Conservation (phyloP, 2,888 invertebrate genomes). For the Diaprepes abbreviatus region DNA sequence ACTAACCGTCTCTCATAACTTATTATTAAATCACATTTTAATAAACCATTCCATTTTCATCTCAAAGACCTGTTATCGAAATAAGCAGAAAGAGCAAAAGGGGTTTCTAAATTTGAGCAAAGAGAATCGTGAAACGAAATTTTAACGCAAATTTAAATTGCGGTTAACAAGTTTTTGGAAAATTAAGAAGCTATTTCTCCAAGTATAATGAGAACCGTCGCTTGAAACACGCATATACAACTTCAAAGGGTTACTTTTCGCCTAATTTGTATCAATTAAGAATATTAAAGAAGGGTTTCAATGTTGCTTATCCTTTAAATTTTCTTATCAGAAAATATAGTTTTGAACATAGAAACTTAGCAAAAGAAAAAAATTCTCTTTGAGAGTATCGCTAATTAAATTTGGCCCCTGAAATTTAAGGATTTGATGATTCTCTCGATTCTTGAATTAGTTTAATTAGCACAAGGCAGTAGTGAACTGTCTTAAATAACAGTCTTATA, state of each 20-base stretch:
- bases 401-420: too few relatives aligned
- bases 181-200: constrained; percentile 65
- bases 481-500: too few relatives aligned
- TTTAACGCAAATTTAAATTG: constrained; percentile 66
- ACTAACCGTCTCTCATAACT: constrained; percentile 18
- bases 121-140: constrained; percentile 53
- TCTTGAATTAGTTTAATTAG: too few relatives aligned
- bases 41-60: constrained; percentile 55
- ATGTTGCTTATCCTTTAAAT: constrained; percentile 3
- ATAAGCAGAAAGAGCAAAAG: constrained; percentile 41
- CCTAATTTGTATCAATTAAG: constrained; percentile 48
- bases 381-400: too few relatives aligned
- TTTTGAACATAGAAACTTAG: too few relatives aligned
- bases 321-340: background rate
- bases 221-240: constrained; percentile 30
- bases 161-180: constrained; percentile 65
- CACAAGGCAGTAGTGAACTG: too few relatives aligned
- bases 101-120: constrained; percentile 28
- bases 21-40: constrained; percentile 55
- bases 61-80: constrained; percentile 53
- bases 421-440: too few relatives aligned
- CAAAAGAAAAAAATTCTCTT: too few relatives aligned
- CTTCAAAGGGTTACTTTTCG: constrained; percentile 48
- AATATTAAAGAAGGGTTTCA: constrained; percentile 6
- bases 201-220: constrained; percentile 56